phyloP scores from a whole-genome alignment of 2,797 vertebrate species.

The Neoniphon sammara region DNA sequence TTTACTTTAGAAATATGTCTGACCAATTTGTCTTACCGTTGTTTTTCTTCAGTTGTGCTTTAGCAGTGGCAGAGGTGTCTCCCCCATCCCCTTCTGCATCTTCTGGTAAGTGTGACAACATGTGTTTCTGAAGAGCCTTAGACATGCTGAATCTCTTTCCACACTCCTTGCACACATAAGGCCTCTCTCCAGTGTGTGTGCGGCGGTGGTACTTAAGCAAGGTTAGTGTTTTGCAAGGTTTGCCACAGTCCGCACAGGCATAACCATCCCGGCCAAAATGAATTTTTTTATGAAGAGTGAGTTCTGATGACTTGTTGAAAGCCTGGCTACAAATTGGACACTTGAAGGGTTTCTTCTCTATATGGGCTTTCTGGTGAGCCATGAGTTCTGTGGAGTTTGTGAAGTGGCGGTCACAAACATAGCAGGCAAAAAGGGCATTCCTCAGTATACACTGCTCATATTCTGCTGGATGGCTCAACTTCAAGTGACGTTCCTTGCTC shows the following conservation, averaged over 20 bases:
- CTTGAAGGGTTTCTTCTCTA: constrained; percentile 83
- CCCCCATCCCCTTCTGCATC: constrained; percentile 45
- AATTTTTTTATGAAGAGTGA: constrained; percentile 82
- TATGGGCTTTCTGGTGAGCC: constrained; percentile 85
- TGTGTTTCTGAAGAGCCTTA: constrained; percentile 82
- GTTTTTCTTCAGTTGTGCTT: constrained; percentile 64
- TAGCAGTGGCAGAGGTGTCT: constrained; percentile 20
- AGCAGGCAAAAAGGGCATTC: constrained; percentile 86
- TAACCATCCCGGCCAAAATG: constrained; percentile 82
- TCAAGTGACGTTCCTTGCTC: constrained; percentile 87
- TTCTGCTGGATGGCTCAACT: constrained; percentile 84
- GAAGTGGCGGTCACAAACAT: constrained; percentile 86
- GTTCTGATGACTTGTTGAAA: constrained; percentile 82
- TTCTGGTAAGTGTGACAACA: constrained; percentile 72
- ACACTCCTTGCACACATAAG: constrained; percentile 83
- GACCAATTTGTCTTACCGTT: constrained; percentile 66
- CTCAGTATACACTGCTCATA: constrained; percentile 85
- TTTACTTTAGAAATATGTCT: not conserved
- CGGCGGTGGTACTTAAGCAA: constrained; percentile 86
- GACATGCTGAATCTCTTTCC: constrained; percentile 83
- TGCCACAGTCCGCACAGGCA: constrained; percentile 84
- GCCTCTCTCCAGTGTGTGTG: constrained; percentile 85
- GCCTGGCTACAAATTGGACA: constrained; percentile 81
- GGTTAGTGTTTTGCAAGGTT: constrained; percentile 85
- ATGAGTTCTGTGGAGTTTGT: constrained; percentile 86